Conservation (phyloP, 1,140 invertebrate genomes). For the Anthonomus grandis region DNA sequence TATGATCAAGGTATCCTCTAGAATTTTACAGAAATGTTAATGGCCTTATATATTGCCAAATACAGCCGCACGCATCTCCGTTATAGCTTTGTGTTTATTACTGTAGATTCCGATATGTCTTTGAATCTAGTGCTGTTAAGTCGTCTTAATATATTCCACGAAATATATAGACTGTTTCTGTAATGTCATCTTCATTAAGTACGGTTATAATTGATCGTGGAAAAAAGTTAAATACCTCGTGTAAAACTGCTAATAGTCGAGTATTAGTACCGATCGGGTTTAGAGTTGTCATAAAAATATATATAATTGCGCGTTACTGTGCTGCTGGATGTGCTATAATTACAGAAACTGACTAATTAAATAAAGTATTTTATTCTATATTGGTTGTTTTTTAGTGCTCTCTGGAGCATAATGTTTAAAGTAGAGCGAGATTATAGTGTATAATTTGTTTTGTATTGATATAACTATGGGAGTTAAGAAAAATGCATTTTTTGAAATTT, state of each 20-base stretch:
- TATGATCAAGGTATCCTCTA: conserved; percentile 23
- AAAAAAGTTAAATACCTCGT: conserved; percentile 4
- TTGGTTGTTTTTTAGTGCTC: too few species aligned
- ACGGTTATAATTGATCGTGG: conserved; percentile 16
- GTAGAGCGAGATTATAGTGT: too few species aligned
- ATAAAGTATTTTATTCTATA: too few species aligned
- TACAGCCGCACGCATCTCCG: conserved; percentile 8
- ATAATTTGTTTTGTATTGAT: too few species aligned
- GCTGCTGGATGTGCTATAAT: too few species aligned
- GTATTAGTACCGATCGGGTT: too few species aligned
- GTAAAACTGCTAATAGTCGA: conserved; percentile 8
- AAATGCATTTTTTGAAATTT: too few species aligned
- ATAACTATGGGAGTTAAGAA: too few species aligned
- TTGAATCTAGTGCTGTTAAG: conserved; percentile 18
- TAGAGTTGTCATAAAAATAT: too few species aligned
- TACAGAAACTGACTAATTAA: too few species aligned
- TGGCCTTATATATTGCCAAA: conserved; percentile 9
- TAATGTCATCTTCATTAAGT: conserved; percentile 21
- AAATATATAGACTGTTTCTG: conserved; percentile 17
- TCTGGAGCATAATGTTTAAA: too few species aligned
- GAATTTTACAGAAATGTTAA: conserved; percentile 28
- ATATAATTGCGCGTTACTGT: too few species aligned
- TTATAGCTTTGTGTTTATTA: conserved; percentile 21
- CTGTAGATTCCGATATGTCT: conserved; percentile 17
- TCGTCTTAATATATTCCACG: conserved; percentile 14